Conservation (phyloP, 2,888 invertebrate genomes). For the Agapostemon virescens region DNA sequence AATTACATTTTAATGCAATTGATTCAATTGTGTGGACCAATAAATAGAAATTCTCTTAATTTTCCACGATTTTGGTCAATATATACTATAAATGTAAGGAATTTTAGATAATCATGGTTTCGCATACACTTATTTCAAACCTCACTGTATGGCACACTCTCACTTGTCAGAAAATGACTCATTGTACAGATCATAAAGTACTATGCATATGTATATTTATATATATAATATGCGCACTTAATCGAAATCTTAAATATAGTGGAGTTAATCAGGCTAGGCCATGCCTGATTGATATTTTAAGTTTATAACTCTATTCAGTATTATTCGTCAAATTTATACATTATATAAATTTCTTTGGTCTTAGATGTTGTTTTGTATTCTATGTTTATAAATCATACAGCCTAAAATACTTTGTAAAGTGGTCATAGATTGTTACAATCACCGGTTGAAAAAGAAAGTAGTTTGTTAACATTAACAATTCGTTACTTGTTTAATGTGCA, state of each 20-base stretch:
- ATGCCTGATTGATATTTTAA: constrained; percentile 30
- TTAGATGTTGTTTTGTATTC: constrained; percentile 69
- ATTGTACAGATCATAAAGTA: constrained; percentile 38
- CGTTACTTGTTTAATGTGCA: constrained; percentile 24
- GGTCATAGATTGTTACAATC: constrained; percentile 63
- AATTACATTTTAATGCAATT: constrained; percentile 30
- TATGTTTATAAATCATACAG: constrained; percentile 59
- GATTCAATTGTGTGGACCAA: constrained; percentile 24
- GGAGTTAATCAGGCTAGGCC: constrained; percentile 40
- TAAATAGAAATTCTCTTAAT: constrained; percentile 35
- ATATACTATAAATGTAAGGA: constrained; percentile 54
- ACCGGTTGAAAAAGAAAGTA: constrained; percentile 44
- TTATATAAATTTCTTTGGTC: constrained; percentile 77
- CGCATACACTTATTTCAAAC: constrained; percentile 47
- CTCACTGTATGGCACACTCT: constrained; percentile 51
- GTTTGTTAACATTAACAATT: constrained; percentile 35
- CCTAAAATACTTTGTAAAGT: constrained; percentile 52
- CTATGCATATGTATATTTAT: constrained; percentile 23
- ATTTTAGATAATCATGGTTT: constrained; percentile 55
- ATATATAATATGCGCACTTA: constrained; percentile 29
- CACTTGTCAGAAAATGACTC: constrained; percentile 48
- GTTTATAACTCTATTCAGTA: constrained; percentile 54
- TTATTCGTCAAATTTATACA: constrained; percentile 68
- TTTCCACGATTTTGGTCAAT: constrained; percentile 55
- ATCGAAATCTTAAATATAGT: constrained; percentile 40